Evolutionary conservation across 2,113 vertebrate genomes (phyloP).

Genomic region (Chlorodrepanis virens): DNA sequence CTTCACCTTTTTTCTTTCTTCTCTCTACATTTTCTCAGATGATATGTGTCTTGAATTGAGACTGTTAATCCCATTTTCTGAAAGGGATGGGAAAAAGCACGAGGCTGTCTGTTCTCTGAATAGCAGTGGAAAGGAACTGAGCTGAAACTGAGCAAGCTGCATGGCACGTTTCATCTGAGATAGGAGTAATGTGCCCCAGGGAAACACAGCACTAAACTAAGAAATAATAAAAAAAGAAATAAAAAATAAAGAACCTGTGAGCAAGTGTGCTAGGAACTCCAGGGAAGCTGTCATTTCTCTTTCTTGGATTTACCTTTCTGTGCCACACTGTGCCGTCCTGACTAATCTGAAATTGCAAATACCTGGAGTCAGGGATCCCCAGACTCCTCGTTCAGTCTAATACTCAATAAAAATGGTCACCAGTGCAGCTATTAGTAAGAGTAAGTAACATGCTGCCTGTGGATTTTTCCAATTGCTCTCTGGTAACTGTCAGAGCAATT

Average conservation of each 20-base stretch:
- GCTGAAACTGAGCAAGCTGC: background rate
- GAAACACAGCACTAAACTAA: background rate
- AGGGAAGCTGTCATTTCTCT: background rate
- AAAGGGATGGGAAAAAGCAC: background rate
- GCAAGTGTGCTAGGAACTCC: background rate
- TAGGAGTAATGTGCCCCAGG: background rate
- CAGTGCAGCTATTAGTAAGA: background rate
- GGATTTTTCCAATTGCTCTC: conserved; percentile 30
- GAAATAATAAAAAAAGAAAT: background rate
- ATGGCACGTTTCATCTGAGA: background rate
- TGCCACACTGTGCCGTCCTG: background rate
- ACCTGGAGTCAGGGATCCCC: background rate
- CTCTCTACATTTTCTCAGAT: background rate
- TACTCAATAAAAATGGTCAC: conserved; percentile 25
- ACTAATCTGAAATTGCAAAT: conserved; percentile 16
- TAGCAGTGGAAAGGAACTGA: background rate
- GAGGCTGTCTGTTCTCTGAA: fast-evolving
- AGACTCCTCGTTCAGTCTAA: background rate
- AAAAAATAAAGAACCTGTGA: background rate
- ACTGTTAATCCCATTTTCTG: background rate
- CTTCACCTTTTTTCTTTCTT: background rate
- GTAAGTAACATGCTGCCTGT: conserved; percentile 4
- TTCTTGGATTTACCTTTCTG: conserved; percentile 14
- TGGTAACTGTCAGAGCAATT: conserved; percentile 31
- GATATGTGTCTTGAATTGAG: background rate